Percentiles rank a stretch among this genome's conserved stretches.
Evolutionary conservation across 2,888 invertebrate genomes (phyloP).

Genomic region (Isoperla grammatica): DNA sequence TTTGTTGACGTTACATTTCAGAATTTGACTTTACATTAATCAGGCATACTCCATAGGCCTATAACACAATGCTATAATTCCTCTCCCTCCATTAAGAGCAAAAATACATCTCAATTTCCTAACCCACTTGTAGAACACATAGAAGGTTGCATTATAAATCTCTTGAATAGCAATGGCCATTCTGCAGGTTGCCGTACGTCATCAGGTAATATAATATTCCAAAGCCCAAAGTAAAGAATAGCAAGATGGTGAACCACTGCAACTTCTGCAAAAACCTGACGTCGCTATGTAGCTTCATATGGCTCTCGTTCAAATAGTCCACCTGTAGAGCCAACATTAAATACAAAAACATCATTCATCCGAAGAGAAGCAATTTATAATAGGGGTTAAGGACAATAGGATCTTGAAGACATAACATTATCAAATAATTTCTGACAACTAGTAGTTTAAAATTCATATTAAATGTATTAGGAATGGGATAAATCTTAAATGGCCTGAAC

Average conservation of each 20-base stretch:
- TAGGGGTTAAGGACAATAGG: neutral
- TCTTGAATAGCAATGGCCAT: neutral
- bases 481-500: too few relatives aligned
- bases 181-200: neutral
- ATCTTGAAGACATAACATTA: neutral
- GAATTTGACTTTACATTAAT: too few relatives aligned
- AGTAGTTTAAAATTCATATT: too few relatives aligned
- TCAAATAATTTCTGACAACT: too few relatives aligned
- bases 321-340: conserved; percentile 37
- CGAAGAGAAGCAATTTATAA: neutral
- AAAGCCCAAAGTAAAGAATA: conserved; percentile 45
- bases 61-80: too few relatives aligned
- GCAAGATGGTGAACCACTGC: conserved; percentile 48
- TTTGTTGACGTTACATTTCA: too few relatives aligned
- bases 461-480: too few relatives aligned
- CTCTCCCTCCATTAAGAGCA: neutral
- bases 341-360: neutral
- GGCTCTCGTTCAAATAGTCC: conserved; percentile 44
- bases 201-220: conserved; percentile 35
- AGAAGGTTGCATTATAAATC: neutral
- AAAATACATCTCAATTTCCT: neutral
- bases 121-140: neutral
- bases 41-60: too few relatives aligned
- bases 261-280: conserved; percentile 48
- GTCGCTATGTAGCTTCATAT: conserved; percentile 47